Base-by-base conservation (phyloP, 2,888 invertebrate species). In the Atethmia centrago region DNA sequence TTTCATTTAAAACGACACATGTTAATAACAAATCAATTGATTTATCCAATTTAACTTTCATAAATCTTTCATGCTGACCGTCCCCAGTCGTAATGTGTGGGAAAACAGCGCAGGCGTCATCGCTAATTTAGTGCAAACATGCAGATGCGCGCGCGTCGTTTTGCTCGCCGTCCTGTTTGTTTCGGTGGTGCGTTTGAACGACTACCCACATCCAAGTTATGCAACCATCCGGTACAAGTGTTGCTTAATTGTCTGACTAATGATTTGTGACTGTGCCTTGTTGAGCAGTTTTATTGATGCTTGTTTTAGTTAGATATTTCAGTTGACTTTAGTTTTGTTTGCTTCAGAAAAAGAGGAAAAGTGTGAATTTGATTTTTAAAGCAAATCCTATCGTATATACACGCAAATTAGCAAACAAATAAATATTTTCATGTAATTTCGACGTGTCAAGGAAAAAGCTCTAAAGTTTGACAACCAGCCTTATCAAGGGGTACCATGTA, bases 101-200 rank as follows among this genome's bases (percentile, higher is more conserved):
- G 95, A 95, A 95, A 93, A 89, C 83, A 88, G 92, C 88, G 89
- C 90, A 83, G 90, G 92, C 93, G 93, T 93, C 93, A 91, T 90
- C 90, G 93, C 92, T 94, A 94, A 95, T 95, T 94, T 93, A 93
- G 93, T 90, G 92, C 94, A 92, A 93, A 92, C 93, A 92, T 91
- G 92, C 94, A 92, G 91, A 89, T 93, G 93, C 88, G 85, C 87
- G 79, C 71, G 85, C 85, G 86, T 90, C 87, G 85, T 89, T 87
- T 88, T 88, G 86, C 86, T 87, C 90, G 88, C 90, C 69, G 74
- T 79, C 88, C 87, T 88, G 86, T 86, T 80, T 76, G 78, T 81
- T 82, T 83, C 82, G 80, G 77, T 65, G 72, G 70, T 72, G 70
- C 77, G 64, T 65, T 71, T 79, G 76, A 63, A 49, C 67, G 68